Base-by-base conservation (phyloP, 2,797 vertebrate species). In the Rhodeus uyekii region DNA sequence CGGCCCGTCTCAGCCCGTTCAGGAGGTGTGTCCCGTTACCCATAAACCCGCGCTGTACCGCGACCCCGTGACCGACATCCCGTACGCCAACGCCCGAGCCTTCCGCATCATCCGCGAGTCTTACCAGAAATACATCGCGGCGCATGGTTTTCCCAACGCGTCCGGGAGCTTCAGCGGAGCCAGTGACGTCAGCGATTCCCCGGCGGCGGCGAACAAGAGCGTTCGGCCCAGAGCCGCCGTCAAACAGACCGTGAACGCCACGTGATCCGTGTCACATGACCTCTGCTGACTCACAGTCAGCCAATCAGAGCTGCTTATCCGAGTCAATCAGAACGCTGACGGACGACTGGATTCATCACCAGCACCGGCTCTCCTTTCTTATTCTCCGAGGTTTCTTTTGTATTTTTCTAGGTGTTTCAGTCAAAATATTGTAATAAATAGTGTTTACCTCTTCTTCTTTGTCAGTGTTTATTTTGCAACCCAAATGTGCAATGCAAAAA, bases 61-160 rank as follows among this genome's bases (percentile, higher is more conserved):
- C 0, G 98, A 99, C 90, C 98, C 97, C 0, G 95, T 99, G 85
- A 99, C 98, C 0, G 98, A 99, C 88, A 99, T 99, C 76, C 97
- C 97, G 0, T 99, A 99, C 0, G 95, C 96, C 73, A 97, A 95
- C 79, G 91, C 95, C 2, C 94, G 96, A 0, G 96, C 97, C 81
- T 99, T 98, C 94, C 96, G 96, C 85, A 98, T 98, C 91, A 98
- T 99, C 87, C 95, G 97, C 0, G 97, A 99, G 78, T 97, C 97
- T 0, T 98, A 99, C 87, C 95, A 96, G 46, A 99, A 99, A 76
- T 99, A 99, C 24, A 96, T 99, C 81, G 95, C 97, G 0, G 96
- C 96, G 0, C 97, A 98, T 0, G 97, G 98, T 12, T 95, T 98
- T 78, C 98, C 98, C 0, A 96, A 94, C 34, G 87, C 95, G 0